Conservation (phyloP, 2,113 vertebrate genomes). For the Sinocyclocheilus rhinocerous region DNA sequence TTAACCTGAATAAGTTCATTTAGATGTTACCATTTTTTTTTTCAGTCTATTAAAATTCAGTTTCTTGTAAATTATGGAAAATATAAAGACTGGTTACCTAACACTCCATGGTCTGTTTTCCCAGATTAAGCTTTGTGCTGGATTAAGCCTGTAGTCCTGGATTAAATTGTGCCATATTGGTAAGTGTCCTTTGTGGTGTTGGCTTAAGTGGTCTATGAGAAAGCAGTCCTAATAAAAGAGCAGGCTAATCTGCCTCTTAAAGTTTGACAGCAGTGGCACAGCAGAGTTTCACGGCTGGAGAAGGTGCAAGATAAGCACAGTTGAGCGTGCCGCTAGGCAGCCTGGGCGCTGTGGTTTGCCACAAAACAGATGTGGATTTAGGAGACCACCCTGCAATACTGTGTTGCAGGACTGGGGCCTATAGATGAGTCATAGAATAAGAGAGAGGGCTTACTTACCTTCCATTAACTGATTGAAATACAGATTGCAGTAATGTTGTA, state of each 20-base stretch:
- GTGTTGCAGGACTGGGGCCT: conserved; percentile 30
- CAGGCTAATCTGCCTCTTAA: conserved; percentile 41
- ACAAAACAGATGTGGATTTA: conserved; percentile 51
- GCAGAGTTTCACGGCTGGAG: conserved; percentile 39
- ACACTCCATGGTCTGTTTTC: neutral
- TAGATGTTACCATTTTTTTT: neutral
- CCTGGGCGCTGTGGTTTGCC: conserved; percentile 41
- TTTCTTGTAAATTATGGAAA: neutral
- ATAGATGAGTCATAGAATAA: conserved; percentile 39
- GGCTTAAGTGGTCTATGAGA: conserved; percentile 1
- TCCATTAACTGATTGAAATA: conserved; percentile 18
- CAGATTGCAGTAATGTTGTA: neutral
- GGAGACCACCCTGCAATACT: conserved; percentile 45
- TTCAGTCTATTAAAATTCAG: neutral
- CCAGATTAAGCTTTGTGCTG: conserved; percentile 11
- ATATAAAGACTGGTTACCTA: neutral
- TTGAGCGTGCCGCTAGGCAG: conserved; percentile 27
- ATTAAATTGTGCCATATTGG: conserved; percentile 14
- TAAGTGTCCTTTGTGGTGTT: conserved; percentile 22
- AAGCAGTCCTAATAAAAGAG: conserved; percentile 31
- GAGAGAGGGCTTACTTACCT: conserved; percentile 17
- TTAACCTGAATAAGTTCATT: neutral
- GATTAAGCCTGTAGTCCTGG: conserved; percentile 26
- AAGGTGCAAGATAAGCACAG: conserved; percentile 49
- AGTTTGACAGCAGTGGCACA: conserved; percentile 28